These are phyloP conservation scores for Cichladusa arquata DNA, from an alignment of 2,113 vertebrate genomes.

Conservation along the genomic window DNA sequence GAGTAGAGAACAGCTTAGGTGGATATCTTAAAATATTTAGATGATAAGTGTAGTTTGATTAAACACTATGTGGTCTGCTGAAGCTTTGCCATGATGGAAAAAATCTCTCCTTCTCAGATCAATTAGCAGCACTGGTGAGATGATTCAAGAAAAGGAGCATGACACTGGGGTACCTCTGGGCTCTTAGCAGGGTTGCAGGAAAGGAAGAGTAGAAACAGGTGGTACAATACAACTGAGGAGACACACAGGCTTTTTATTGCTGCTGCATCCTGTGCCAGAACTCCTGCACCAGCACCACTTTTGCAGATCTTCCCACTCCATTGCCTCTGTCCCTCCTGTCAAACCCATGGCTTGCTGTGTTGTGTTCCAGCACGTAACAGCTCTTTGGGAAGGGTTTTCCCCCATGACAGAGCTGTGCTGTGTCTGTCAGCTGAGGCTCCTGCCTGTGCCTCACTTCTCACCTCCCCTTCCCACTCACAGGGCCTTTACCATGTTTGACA, in stretches of 20 bases:
- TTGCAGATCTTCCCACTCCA: neutral
- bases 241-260: fast-evolving
- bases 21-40: neutral
- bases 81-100: neutral
- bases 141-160: neutral
- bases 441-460: neutral
- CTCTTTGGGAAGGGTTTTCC: neutral
- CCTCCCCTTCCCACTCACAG: neutral
- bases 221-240: neutral
- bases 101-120: neutral
- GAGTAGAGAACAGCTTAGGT: neutral
- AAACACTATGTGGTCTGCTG: neutral
- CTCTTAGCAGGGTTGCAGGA: neutral
- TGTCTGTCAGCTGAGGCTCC: neutral
- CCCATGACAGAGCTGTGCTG: fast-evolving
- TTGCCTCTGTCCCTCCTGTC: neutral
- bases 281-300: neutral
- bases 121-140: neutral
- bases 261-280: neutral
- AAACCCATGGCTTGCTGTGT: neutral
- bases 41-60: neutral
- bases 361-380: neutral
- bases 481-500: fast-evolving
- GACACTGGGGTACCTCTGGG: neutral
- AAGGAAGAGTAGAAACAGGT: neutral